A percentile compares a stretch with the other conserved stretches of the same genome.
phyloP scores from a whole-genome alignment of 2,797 vertebrate species.

The Graptemys geographica region DNA sequence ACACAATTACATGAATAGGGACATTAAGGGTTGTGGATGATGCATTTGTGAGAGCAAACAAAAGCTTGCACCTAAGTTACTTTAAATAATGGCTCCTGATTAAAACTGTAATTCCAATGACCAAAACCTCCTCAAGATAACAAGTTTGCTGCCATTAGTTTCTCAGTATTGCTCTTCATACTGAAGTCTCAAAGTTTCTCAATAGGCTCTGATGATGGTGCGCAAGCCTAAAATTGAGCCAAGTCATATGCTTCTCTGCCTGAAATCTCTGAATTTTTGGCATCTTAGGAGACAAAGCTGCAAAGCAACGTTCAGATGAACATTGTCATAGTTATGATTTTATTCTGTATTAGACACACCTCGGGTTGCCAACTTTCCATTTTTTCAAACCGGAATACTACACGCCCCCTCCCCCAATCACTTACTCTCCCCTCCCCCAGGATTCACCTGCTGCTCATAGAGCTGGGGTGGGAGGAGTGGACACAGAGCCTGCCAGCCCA shows the following conservation, averaged over 20 bases:
- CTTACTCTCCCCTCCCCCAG: too few relatives aligned
- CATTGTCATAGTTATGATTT: background rate
- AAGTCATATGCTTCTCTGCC: background rate
- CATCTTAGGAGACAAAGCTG: background rate
- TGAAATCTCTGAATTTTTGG: too few relatives aligned
- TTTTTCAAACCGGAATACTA: too few relatives aligned
- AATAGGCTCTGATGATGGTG: background rate
- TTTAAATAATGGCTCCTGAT: background rate
- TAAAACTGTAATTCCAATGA: background rate
- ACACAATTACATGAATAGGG: background rate
- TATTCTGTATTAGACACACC: background rate
- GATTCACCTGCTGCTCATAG: too few relatives aligned
- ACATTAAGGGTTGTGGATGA: background rate
- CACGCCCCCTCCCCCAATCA: too few relatives aligned
- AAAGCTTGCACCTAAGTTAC: background rate
- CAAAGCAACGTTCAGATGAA: background rate
- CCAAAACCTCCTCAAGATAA: background rate
- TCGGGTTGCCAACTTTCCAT: too few relatives aligned
- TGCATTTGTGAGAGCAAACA: background rate
- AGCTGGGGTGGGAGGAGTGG: too few relatives aligned
- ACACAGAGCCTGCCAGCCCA: too few relatives aligned
- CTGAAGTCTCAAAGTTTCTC: background rate
- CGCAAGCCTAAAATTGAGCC: background rate
- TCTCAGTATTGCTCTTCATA: background rate
- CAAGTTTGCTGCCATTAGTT: background rate